Conservation (phyloP, 1,140 invertebrate genomes). For the Pseudomyrmex pallidus region DNA sequence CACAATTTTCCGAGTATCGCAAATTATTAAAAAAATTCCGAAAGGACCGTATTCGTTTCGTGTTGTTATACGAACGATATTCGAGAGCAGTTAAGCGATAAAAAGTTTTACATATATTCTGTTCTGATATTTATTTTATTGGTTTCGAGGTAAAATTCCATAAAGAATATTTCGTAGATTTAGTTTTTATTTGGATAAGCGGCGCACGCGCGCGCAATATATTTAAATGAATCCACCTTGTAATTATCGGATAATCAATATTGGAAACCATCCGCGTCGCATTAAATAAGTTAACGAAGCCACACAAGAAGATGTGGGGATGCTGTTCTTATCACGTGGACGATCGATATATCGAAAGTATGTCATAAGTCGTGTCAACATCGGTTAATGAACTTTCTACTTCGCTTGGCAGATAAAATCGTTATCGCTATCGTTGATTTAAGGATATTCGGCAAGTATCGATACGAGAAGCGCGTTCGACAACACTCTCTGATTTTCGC, state of each 20-base stretch:
- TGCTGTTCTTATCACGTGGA: neutral
- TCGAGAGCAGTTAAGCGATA: neutral
- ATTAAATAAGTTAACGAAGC: conserved; percentile 34
- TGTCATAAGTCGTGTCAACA: neutral
- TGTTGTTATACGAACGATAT: neutral
- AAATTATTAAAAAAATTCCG: neutral
- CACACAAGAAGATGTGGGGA: neutral
- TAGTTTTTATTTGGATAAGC: too few relatives aligned
- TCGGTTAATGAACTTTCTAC: neutral
- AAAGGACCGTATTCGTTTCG: neutral
- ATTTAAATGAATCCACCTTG: neutral
- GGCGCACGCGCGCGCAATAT: neutral
- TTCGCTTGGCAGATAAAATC: neutral
- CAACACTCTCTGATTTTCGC: neutral
- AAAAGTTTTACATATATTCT: neutral
- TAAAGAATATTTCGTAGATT: too few relatives aligned
- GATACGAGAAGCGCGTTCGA: neutral
- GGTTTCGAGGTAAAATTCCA: too few relatives aligned
- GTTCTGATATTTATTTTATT: conserved; percentile 2
- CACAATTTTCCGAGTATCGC: neutral
- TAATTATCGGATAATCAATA: neutral
- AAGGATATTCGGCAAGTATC: neutral
- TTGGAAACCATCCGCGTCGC: neutral
- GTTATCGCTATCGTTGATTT: neutral
- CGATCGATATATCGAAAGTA: conserved; percentile 13